These are phyloP conservation scores for Cyprinodon brontotheroides DNA, from an alignment of 2,113 vertebrate species.

Conservation along the genomic window DNA sequence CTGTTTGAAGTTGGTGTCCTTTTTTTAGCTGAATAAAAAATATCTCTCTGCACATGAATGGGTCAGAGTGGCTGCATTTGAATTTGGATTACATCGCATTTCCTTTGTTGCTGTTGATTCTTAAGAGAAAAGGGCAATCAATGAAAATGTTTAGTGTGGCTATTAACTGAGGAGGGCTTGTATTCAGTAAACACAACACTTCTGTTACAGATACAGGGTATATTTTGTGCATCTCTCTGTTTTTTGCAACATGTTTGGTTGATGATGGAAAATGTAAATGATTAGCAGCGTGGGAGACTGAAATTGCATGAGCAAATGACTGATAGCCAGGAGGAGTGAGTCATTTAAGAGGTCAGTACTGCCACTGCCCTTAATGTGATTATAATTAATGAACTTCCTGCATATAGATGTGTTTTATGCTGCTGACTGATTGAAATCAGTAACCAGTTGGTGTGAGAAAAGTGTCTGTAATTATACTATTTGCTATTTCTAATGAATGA, in stretches of 20 bases:
- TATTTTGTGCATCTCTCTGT: constrained; percentile 37
- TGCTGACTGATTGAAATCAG: constrained; percentile 8
- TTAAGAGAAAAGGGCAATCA: constrained; percentile 42
- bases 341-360: constrained; percentile 54
- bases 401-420: constrained; percentile 35
- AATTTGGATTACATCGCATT: constrained; percentile 49
- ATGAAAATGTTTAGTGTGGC: constrained; percentile 32
- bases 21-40: constrained; percentile 3
- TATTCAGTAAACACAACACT: constrained; percentile 8
- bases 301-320: constrained; percentile 48
- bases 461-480: neutral
- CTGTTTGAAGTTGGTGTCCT: constrained; percentile 16
- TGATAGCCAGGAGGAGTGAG: constrained; percentile 45
- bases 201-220: constrained; percentile 32
- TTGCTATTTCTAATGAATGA: constrained; percentile 2
- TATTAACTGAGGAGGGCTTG: constrained; percentile 34
- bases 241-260: constrained; percentile 39
- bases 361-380: constrained; percentile 21
- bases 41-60: neutral
- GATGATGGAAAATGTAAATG: constrained; percentile 61
- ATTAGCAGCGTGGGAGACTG: constrained; percentile 42
- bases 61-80: constrained; percentile 34
- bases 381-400: constrained; percentile 42
- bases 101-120: constrained; percentile 32
- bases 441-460: neutral